Base-by-base conservation (phyloP, 2,797 vertebrate genomes). In the Protonibea diacanthus region DNA sequence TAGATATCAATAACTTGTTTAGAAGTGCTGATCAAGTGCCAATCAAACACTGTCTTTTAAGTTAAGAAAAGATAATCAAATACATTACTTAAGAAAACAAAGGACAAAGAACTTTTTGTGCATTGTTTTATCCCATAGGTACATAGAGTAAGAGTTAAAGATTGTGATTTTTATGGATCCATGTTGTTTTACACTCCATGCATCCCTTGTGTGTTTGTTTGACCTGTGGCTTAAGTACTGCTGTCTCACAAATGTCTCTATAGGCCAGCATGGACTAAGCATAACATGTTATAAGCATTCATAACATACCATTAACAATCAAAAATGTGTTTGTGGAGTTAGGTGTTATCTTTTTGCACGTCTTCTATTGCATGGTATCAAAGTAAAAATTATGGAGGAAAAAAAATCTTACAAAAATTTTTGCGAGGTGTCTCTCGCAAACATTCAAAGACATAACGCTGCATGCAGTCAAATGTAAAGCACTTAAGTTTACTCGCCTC, bases 321-420 rank as follows among this genome's bases (percentile, higher is more conserved):
- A 93, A 93, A 93, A 94, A 94, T 95, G 95, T 96, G 95, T 96
- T 95, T 92, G 95, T 96, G 95, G 93, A 95, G 94, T 96, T 96
- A 94, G 95, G 93, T 96, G 95, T 96, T 96, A 95, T 95, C 93
- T 96, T 96, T 96, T 95, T 95, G 94, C 95, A 95, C 94, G 94
- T 95, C 95, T 96, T 95, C 95, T 96, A 95, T 95, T 96, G 95
- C 95, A 96, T 96, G 95, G 94, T 95, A 95, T 96, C 95, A 94
- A 95, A 95, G 92, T 94, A 93, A 96, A 38, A 44, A 95, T 93
- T 95, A 95, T 93, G 87, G 88, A 89, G 91, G 87, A 92, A 91
- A 93, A 94, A 92, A 90, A 89, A 91, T 82, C 68, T 53, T 63
- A 86, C 78, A 88, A 91, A 93, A 89, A 92, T 81, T 71, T 38